phyloP scores from a whole-genome alignment of 64 coral and sea anemone genomes.

The Montipora cactus region DNA sequence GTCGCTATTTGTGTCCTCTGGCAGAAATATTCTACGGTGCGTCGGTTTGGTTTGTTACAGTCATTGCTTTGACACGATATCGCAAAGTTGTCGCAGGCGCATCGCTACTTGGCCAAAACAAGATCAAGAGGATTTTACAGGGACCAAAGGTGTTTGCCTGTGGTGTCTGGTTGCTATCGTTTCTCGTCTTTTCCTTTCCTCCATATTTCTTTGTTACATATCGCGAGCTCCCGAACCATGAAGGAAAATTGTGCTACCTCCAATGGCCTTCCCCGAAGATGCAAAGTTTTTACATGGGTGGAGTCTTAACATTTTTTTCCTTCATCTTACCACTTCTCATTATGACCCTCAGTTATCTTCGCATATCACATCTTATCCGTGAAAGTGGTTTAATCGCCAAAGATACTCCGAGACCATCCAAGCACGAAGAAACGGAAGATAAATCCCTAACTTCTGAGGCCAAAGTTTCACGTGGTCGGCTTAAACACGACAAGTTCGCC shows the following conservation, averaged over 20 bases:
- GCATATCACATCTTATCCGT: conserved; percentile 39
- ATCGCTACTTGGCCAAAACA: not conserved
- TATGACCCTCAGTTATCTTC: conserved; percentile 40
- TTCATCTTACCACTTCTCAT: conserved; percentile 51
- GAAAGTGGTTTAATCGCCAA: conserved; percentile 37
- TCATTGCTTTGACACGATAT: conserved; percentile 63
- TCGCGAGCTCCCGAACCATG: not conserved
- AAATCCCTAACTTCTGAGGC: not conserved
- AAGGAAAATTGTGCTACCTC: not conserved
- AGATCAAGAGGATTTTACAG: not conserved
- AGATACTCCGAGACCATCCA: not conserved
- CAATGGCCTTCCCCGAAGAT: not conserved
- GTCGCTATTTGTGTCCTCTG: conserved; percentile 54
- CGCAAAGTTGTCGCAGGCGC: not conserved
- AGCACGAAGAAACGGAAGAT: not conserved
- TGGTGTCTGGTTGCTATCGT: conserved; percentile 56
- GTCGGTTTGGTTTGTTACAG: conserved; percentile 64
- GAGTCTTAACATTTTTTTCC: conserved; percentile 6
- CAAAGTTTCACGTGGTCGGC: conserved; percentile 16
- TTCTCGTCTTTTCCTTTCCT: conserved; percentile 50
- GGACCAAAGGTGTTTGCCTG: conserved; percentile 1
- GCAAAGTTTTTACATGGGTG: not conserved
- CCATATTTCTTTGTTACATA: conserved; percentile 58
- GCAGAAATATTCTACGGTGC: conserved; percentile 68
- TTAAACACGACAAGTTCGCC: conserved; percentile 65